Base-by-base conservation (phyloP, 2,113 vertebrate genomes). In the Nerophis ophidion region DNA sequence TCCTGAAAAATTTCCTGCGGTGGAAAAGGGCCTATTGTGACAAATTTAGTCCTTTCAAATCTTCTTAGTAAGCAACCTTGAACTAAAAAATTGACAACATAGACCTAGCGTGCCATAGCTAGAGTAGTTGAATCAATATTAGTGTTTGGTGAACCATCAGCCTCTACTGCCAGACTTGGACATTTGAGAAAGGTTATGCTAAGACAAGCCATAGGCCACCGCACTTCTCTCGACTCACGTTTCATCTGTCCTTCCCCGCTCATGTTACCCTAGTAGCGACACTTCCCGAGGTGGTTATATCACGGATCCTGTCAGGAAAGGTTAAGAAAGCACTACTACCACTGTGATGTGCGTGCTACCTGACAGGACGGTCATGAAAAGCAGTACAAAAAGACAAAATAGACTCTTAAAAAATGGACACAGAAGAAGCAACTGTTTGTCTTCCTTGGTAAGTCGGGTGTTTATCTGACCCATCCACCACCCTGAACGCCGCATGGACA, bases 261-360 rank as follows among this genome's bases (percentile, higher is more conserved):
- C 53, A 38, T 68, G 76, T 90, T 80, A 81, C 81, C 57, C 72
- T 84, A 70, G 77, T 81, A 84, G 66, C 60, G 60, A 69, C 65
- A 79, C 69, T 85, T 84, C 73, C 60, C 77, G n/a, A 45, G 58
- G 66, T 72, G 65, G 57, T 82, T 83, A 81, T 82, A 76, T 81
- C 76, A 81, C 65, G 70, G 48, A 54, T 58, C 46, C 56, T 33
- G 12, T 58, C 46, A 75, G 48, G 70, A 70, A 71, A 51, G 46
- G 33, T 76, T 50, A 71, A 42, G n/a, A 56, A 56, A 56, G n/a
- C 6, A 11, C 10, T 10, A 12, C 12, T 56, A 56, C 38, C 17
- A 5, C 6, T 10, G 36, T 42, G 15, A 38, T 15, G 5, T 16
- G 14, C 14, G 26, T 38, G 40, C 40, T 44, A 10, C 12, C 40